These are phyloP conservation scores for Steinernema khuongi DNA, from an alignment of 1,140 invertebrate species.

Conservation along the genomic window DNA sequence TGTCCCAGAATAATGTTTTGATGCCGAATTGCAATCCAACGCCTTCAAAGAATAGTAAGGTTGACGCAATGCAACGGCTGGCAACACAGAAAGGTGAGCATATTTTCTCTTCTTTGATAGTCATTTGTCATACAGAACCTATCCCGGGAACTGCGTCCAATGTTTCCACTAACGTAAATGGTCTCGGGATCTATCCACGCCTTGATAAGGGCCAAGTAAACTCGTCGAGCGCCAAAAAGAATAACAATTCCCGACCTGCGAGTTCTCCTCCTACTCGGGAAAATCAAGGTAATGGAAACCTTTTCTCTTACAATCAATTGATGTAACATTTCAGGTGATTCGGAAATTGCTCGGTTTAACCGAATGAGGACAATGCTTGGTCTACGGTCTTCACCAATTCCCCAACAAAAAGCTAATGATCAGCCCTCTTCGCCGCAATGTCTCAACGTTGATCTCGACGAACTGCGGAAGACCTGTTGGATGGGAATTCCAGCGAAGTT, in stretches of 20 bases:
- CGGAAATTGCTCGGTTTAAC: not conserved
- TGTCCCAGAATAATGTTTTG: conserved; percentile 29
- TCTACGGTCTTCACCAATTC: not conserved
- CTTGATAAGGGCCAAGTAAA: conserved; percentile 35
- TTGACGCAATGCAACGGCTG: conserved; percentile 47
- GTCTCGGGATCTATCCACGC: conserved; percentile 41
- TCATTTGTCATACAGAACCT: not conserved
- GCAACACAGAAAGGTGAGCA: conserved; percentile 46
- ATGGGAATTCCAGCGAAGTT: conserved; percentile 55
- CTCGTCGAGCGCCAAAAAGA: not conserved
- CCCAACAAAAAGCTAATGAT: not conserved
- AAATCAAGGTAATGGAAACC: not conserved
- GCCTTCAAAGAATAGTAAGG: conserved; percentile 45
- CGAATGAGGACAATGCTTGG: conserved; percentile 1
- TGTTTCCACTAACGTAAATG: not conserved
- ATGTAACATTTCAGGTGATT: not conserved
- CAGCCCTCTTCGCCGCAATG: not conserved
- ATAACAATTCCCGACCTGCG: not conserved
- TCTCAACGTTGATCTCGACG: conserved; percentile 45
- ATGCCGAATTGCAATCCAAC: conserved; percentile 43
- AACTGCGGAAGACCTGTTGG: conserved; percentile 57
- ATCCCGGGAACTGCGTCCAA: not conserved
- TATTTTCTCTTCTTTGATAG: not conserved
- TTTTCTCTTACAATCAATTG: not conserved
- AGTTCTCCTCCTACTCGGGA: not conserved